Base-by-base conservation (phyloP, 2,113 vertebrate species). In the Ariopsis seemanni region DNA sequence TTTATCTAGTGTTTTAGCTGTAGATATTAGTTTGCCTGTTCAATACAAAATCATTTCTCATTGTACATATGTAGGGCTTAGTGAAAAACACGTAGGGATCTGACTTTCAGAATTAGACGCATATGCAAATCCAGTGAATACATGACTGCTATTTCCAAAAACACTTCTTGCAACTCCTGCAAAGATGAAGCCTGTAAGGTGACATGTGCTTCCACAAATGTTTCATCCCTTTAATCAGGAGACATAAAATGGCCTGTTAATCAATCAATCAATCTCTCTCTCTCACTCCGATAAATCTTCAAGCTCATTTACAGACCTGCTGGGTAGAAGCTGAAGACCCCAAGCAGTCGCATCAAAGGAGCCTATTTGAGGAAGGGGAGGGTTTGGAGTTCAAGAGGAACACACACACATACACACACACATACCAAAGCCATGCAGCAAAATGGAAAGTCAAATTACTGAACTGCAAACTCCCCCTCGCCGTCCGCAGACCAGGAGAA, bases 401-500 rank as follows among this genome's bases (percentile, higher is more conserved):
- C 74, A 6, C 83, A 12, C 77, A 22, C 67, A 9, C 65, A 65
- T 1, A 65, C 60, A 8, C 30, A 53, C 52, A 81, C 30, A 84
- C 53, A 84, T 42, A 62, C 22, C 34, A 86, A 85, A 88, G 75
- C 83, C 57, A 87, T 88, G 85, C 69, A 53, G 85, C 85, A 86
- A 86, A 85, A 84, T 81, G 86, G 90, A 91, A 91, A 89, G 87
- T 90, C 82, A 82, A 86, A 85, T 82, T 80, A 89, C 87, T 88
- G 81, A 81, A 84, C 83, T 91, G 72, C 86, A 79, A 90, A 74
- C 6, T 79, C 75, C 53, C 57, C 74, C 86, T 87, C 34, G 62
- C 87, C 90, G 62, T 84, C 93, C 92, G 87, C 92, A 93, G 91
- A 93, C 90, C 86, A 78, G 90, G 85, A 92, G 91, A 93, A 93